Base-by-base conservation (phyloP, 2,888 invertebrate genomes). In the Arrhopalites spinosus region DNA sequence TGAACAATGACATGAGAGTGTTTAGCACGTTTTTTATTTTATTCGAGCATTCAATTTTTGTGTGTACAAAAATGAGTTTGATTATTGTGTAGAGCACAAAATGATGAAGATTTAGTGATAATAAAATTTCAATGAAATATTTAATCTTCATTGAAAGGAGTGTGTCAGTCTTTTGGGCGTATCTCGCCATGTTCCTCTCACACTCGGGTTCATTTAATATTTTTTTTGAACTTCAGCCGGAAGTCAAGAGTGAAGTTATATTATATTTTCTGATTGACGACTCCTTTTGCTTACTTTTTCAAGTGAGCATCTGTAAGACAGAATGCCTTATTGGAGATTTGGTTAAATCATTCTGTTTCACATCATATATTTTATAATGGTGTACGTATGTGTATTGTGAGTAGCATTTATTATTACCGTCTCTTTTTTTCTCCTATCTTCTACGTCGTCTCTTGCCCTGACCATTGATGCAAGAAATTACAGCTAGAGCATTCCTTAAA, bases 81-180 rank as follows among this genome's bases (percentile, higher is more conserved):
- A 59, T 59, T 25, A 59, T 25, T 59, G 59, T 25, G 59, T 25
- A 25, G 30, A 71, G 45, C 72, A 61, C 67, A 11, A 11, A 36
- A 72, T 76, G 76, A 76, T 67, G 66, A 67, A 72, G 72, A 76
- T 76, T 72, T 76, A n/a, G n/a, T 59, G 68, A 76, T 76, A 56
- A 76, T 67, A 36, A n/a, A n/a, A 36, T 36, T 36, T 36, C 36
- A 36, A 36, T 68, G 30, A 56, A 72, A 76, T 72, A 76, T 76
- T 76, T 76, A 61, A 72, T 72, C 61, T 66, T 50, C 59, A 56
- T n/a, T 75, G 69, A 70, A 59, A 72, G 76, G 67, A 72, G 67
- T 72, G 45, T 67, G 67, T 73, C 61, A 72, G 71, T 61, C 59
- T 61, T 36, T n/a, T 72, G 71, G 71, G 71, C 71, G 71, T 72